Evolutionary conservation across 2,888 invertebrate species (phyloP).

Genomic region (Callyntrura guangdongensis): DNA sequence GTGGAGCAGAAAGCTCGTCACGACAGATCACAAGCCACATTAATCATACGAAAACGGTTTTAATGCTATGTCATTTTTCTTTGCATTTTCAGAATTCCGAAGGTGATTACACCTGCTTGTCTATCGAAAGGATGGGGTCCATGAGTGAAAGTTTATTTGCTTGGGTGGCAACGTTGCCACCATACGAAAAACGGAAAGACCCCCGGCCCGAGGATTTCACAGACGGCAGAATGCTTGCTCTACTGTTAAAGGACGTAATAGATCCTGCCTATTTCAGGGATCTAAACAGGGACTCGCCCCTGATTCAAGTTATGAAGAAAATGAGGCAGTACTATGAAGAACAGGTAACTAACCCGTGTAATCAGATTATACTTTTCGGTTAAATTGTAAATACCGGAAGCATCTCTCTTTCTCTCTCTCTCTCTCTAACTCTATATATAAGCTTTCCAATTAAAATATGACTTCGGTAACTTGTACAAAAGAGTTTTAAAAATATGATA

Average conservation of each 20-base stretch:
- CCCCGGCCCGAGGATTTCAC: constrained; percentile 83
- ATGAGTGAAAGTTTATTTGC: constrained; percentile 83
- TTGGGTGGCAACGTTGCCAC: constrained; percentile 82
- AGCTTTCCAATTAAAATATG: constrained; percentile 63
- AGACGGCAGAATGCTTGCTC: constrained; percentile 82
- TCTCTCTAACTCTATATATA: too few species aligned
- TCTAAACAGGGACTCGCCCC: constrained; percentile 81
- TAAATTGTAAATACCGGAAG: constrained; percentile 56
- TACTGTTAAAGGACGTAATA: constrained; percentile 82
- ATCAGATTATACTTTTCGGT: constrained; percentile 9
- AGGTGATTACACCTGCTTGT: constrained; percentile 70
- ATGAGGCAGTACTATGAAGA: constrained; percentile 84
- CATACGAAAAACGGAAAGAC: constrained; percentile 71
- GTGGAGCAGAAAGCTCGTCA: not conserved
- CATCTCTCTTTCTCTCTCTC: not conserved
- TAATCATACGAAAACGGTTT: not conserved
- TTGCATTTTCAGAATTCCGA: constrained; percentile 44
- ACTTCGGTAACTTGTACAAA: constrained; percentile 18
- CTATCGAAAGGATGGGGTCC: constrained; percentile 80
- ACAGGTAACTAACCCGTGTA: constrained; percentile 76
- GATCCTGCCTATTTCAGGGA: constrained; percentile 83
- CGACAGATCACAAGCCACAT: not conserved
- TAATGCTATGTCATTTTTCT: not conserved
- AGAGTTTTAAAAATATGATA: not conserved
- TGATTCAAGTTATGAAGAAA: constrained; percentile 83